phyloP scores from a whole-genome alignment of 35 echinoderm and acorn worm species.

The Heliocidaris erythrogramma region DNA sequence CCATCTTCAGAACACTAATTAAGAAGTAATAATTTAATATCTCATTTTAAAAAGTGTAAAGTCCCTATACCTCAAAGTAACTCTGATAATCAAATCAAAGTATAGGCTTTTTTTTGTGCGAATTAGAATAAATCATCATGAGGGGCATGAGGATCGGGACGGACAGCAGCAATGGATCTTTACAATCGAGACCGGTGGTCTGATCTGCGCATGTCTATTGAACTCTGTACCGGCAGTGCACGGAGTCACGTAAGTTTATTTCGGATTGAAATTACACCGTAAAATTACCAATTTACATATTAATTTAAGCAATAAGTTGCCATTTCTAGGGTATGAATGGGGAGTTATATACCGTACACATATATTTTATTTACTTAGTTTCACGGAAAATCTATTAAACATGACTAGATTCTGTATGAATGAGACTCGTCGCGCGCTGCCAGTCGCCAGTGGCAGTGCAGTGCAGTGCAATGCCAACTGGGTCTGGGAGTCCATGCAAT shows the following conservation, averaged over 20 bases:
- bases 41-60: no score
- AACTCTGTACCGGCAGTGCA: constrained; percentile 18
- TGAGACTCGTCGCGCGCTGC: neutral
- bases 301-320: neutral
- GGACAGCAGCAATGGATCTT: no score
- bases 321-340: neutral
- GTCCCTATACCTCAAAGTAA: no score
- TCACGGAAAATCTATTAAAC: neutral
- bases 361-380: neutral
- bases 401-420: neutral
- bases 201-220: neutral
- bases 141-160: no score
- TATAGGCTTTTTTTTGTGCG: no score
- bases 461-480: neutral
- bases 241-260: constrained; percentile 30
- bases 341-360: neutral
- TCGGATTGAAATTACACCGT: neutral
- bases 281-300: neutral
- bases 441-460: neutral
- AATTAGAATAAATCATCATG: no score
- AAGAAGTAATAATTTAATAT: no score
- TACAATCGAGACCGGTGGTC: no score
- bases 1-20: no score
- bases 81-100: no score
- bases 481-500: neutral